phyloP scores from a whole-genome alignment of 1,140 invertebrate genomes.

The Diabrotica undecimpunctata region DNA sequence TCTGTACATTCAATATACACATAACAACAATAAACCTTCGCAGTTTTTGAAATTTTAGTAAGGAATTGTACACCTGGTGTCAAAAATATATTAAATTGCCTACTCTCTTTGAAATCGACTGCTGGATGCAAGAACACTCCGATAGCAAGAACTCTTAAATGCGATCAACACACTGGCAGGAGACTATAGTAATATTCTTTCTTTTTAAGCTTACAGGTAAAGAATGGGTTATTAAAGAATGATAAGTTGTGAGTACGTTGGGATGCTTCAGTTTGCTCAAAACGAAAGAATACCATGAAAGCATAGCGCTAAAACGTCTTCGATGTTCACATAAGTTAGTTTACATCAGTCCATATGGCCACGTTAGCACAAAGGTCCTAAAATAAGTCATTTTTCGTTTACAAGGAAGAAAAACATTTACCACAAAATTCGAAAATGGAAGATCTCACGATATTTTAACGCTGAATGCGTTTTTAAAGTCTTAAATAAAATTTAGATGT shows the following conservation, averaged over 20 bases:
- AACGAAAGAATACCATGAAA: conserved; percentile 23
- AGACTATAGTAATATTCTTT: conserved; percentile 28
- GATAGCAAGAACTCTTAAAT: conserved; percentile 42
- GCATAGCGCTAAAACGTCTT: conserved; percentile 22
- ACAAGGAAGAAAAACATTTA: conserved; percentile 3
- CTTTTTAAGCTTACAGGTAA: conserved; percentile 22
- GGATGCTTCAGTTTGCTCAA: neutral
- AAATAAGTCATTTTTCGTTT: conserved; percentile 1
- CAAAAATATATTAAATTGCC: conserved; percentile 31
- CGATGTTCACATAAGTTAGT: conserved; percentile 17
- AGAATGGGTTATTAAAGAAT: conserved; percentile 24
- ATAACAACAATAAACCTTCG: conserved; percentile 19
- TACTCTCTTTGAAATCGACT: conserved; percentile 39
- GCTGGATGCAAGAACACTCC: conserved; percentile 37
- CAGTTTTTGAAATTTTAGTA: conserved; percentile 26
- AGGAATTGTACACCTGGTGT: conserved; percentile 44
- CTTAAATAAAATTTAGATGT: conserved; percentile 14
- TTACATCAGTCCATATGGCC: conserved; percentile 8
- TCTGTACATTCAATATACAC: conserved; percentile 29
- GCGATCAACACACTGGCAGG: conserved; percentile 43
- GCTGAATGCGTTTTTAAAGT: conserved; percentile 13
- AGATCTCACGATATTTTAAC: conserved; percentile 16
- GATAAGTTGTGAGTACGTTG: too few relatives aligned
- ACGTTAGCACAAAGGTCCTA: conserved; percentile 7
- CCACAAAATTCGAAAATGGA: conserved; percentile 9